Base-by-base conservation (phyloP, 2,113 vertebrate genomes). In the Megaceryle maxima region DNA sequence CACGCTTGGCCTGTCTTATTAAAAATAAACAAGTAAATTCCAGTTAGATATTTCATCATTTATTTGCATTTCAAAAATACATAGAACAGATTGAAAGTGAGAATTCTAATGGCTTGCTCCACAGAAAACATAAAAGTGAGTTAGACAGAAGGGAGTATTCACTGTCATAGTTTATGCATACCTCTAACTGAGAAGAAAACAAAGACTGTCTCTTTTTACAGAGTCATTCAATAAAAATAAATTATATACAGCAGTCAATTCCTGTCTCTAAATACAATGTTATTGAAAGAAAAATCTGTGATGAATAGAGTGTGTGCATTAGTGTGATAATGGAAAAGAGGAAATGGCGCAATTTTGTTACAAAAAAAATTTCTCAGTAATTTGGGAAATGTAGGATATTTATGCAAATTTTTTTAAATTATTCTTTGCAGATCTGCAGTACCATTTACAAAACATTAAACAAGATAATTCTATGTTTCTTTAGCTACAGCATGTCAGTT, bases 381-480 rank as follows among this genome's bases (percentile, higher is more conserved):
- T 94, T 95, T 95, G 64, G 41, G 67, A 89, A 84, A 91, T 91
- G 41, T 53, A 62, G 11, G 24, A 68, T 20, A 43, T 94, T 94
- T 93, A 94, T 62, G 80, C 16, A 83, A 80, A 93, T 93, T 94
- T 68, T 80, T 66, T 77, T 82, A 37, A 88, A 63, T 3, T 24
- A 62, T 70, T 82, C 53, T 74, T 80, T 91, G 25, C 28, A 74
- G 25, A 87, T 92, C 88, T 39, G 76, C 41, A 75, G 55, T 66
- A 48, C 72, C 35, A 84, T 91, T 93, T 87, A 48, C 53, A 76
- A 95, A 96, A 95, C 28, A 87, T 6, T 87, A 77, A 85, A 79
- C 44, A 80, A 70, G 50, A 83, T 96, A 97, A 96, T 96, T 93
- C n/a, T 67, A 53, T 72, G 70, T 88, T 97, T 89, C 68, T 80